Evolutionary conservation across 2,888 invertebrate species (phyloP).

Genomic region (Ectobius pallidus): DNA sequence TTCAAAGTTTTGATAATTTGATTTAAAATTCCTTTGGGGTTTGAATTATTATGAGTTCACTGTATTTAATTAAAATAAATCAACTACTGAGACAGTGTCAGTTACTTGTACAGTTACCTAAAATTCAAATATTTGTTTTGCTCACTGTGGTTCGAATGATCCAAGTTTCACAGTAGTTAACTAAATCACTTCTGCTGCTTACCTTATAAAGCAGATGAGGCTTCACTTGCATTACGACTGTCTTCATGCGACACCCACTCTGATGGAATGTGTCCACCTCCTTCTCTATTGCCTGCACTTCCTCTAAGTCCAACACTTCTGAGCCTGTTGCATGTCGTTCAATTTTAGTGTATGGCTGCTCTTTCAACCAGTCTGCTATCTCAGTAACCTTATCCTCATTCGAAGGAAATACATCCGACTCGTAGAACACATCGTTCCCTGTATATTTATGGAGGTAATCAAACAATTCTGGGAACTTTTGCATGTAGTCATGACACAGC

Average conservation of each 20-base stretch:
- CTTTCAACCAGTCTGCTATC: constrained; percentile 71
- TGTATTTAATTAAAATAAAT: too few relatives aligned
- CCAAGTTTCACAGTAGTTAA: too few relatives aligned
- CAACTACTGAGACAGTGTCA: too few relatives aligned
- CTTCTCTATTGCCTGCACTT: constrained; percentile 61
- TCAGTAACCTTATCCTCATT: constrained; percentile 57
- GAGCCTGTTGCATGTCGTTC: constrained; percentile 73
- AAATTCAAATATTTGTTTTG: too few relatives aligned
- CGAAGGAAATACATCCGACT: constrained; percentile 68
- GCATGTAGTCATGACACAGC: constrained; percentile 72
- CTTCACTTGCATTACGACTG: constrained; percentile 75
- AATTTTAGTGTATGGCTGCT: constrained; percentile 67
- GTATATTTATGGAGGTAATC: constrained; percentile 59
- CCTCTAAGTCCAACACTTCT: constrained; percentile 71
- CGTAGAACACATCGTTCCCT: constrained; percentile 67
- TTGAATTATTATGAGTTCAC: too few relatives aligned
- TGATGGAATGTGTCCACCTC: constrained; percentile 53
- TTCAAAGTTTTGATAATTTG: too few relatives aligned
- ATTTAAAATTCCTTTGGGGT: too few relatives aligned
- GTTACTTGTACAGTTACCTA: too few relatives aligned
- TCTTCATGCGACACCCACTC: constrained; percentile 53
- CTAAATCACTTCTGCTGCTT: too few relatives aligned
- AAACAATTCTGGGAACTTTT: constrained; percentile 76
- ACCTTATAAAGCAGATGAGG: constrained; percentile 78
- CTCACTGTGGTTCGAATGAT: too few relatives aligned